Base-by-base conservation (phyloP, 2,113 vertebrate species). In the Carettochelys insculpta region DNA sequence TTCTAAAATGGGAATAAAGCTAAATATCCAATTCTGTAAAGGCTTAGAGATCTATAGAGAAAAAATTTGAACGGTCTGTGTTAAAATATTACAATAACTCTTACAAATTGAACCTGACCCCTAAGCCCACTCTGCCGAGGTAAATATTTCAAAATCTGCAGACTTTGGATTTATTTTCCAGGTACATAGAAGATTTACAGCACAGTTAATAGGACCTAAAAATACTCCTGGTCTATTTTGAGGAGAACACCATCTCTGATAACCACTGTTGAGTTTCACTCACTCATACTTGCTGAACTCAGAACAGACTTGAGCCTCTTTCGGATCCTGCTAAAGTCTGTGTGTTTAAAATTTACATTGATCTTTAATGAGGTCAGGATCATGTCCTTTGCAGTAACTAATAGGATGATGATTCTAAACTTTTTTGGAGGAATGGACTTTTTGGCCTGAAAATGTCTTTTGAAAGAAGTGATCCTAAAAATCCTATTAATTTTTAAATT, bases 201-300 rank as follows among this genome's bases (percentile, higher is more conserved):
- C 47, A 2, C 52, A 47, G 73, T 41, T 82, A 38, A 71, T 11
- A 71, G 19, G 61, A 11, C 41, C 3, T 5, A 56, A 83, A 68
- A 17, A 58, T 1, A 48, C 50, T 20, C 6, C 8, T 11, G 78
- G 3, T 22, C 6, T 43, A 82, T 43, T 53, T 29, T 51, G 6
- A 80, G 2, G 10, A 75, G 3, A 0, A 0, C 13, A 34, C 53
- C 7, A 11, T 1, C 10, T 90, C 84, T 58, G 43, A 50, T 8
- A 48, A 17, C 48, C 1, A n/a, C 31, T 82, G 5, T 48, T 25
- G 10, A 82, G 54, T 86, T 89, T 88, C 82, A 2, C 79, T 5
- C n/a, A 4, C 31, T 52, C 11, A 71, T 19, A 47, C 4, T 56
- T 80, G 19, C 5, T 82, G 12, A 19, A 6, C 51, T 22, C 14